Evolutionary conservation across 92 coral and sea anemone genomes (phyloP).

Genomic region (Epizoanthus scotinus): DNA sequence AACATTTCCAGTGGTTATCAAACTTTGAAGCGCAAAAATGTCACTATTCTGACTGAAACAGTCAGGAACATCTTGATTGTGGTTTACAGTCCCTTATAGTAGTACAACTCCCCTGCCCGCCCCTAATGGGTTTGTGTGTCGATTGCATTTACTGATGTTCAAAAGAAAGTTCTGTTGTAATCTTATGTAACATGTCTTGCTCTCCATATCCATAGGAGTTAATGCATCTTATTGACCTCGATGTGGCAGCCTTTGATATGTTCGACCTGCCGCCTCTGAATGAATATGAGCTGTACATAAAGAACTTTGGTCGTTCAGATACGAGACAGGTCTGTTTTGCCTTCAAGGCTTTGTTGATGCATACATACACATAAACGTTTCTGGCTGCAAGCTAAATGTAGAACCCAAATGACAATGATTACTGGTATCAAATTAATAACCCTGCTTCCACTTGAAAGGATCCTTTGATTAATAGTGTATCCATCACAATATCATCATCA

Average conservation of each 20-base stretch:
- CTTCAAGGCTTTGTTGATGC: background rate
- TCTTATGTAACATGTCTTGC: background rate
- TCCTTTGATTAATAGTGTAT: too few species aligned
- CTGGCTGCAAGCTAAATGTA: too few species aligned
- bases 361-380: background rate
- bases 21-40: too few species aligned
- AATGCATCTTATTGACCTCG: conserved; percentile 91
- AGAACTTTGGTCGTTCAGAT: conserved; percentile 97
- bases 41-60: too few species aligned
- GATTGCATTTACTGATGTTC: background rate
- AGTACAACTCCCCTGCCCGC: background rate
- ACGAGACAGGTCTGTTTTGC: conserved; percentile 79
- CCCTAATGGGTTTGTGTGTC: background rate
- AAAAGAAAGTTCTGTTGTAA: background rate
- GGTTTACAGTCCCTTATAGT: background rate
- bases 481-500: too few species aligned
- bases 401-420: too few species aligned
- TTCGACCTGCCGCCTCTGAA: conserved; percentile 97
- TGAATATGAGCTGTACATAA: conserved; percentile 96
- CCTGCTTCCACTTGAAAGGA: too few species aligned
- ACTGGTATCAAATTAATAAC: too few species aligned
- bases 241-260: conserved; percentile 89
- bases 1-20: too few species aligned
- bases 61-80: too few species aligned
- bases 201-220: conserved; percentile 66